Percentiles rank a stretch among this genome's conserved stretches.
These are phyloP conservation scores for Pseudomyrmex sp. DNA, from an alignment of 1,140 invertebrate genomes.

Conservation along the genomic window DNA sequence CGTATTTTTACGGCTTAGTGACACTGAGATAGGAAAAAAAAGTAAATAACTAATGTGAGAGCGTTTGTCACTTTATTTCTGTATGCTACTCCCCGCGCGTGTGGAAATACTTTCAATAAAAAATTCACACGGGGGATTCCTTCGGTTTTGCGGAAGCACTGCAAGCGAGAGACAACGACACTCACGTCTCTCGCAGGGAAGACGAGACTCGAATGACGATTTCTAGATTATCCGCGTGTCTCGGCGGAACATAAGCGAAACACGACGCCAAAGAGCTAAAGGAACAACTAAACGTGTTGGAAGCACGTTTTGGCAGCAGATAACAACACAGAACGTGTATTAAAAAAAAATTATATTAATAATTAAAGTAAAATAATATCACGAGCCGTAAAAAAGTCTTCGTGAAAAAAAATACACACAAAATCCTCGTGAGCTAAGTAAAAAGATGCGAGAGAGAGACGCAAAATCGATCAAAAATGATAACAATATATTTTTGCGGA, in stretches of 20 bases:
- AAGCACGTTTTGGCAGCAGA: constrained; percentile 6
- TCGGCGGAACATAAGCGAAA: constrained; percentile 21
- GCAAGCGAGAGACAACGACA: constrained; percentile 40
- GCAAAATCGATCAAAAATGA: background rate
- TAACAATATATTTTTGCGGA: background rate
- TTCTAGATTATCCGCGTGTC: constrained; percentile 23
- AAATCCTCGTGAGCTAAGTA: too few species aligned
- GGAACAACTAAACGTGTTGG: constrained; percentile 12
- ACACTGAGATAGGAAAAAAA: constrained; percentile 6
- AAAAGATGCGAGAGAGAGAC: too few species aligned
- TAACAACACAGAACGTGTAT: background rate
- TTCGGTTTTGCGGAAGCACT: constrained; percentile 21
- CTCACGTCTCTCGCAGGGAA: constrained; percentile 22
- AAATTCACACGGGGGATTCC: constrained; percentile 34
- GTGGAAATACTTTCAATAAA: constrained; percentile 58
- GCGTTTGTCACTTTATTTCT: constrained; percentile 50
- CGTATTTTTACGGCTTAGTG: constrained; percentile 26
- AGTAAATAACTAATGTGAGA: constrained; percentile 35
- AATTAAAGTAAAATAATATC: too few species aligned
- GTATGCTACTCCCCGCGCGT: constrained; percentile 8
- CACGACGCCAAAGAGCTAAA: too few species aligned
- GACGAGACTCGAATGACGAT: constrained; percentile 55
- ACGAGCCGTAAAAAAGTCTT: too few species aligned
- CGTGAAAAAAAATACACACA: too few species aligned
- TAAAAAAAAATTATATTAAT: background rate